Base-by-base conservation (phyloP, 2,113 vertebrate species). In the Oceanodroma tethys region DNA sequence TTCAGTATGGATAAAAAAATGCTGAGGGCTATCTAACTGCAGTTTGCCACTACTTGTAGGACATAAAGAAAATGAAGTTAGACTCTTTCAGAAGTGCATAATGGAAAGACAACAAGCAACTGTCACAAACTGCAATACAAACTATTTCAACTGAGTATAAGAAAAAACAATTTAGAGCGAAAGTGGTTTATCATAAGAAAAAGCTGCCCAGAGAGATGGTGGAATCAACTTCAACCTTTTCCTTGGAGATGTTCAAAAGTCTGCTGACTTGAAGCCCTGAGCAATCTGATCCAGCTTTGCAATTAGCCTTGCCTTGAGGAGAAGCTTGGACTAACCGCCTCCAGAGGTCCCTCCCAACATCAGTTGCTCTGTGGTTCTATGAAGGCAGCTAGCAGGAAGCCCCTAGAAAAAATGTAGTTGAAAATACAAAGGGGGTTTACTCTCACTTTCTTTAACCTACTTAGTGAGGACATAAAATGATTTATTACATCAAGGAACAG, bases 401-500 rank as follows among this genome's bases (percentile, higher is more conserved):
- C 32, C 67, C 13, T 71, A 40, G 76, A 32, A 81, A 85, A 70
- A 91, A 73, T 2, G 19, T 26, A 66, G 56, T 29, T 84, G 73
- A 75, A 95, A 93, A 86, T 56, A 47, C 13, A 38, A 55, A 67
- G 10, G 21, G 18, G 10, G 6, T 43, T 86, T 94, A 72, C 52
- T 67, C 43, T 93, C 34, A 45, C 53, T 67, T 96, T 75, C 42
- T 60, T 94, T 91, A 91, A 87, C 48, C 34, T 93, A n/a, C 30
- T 81, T 95, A 79, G 81, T 65, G 89, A 81, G 43, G 56, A 91
- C 65, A 56, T 82, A 82, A 89, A 52, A 75, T 91, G 84, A 96
- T 96, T 88, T 89, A 94, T 89, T 96, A 13, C 34, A 52, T 96
- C 56, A 84, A 91, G 74, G 68, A 94, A 75, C 70, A 94, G 91